phyloP scores from a whole-genome alignment of 1,140 invertebrate species.

The Pectinophora gossypiella region DNA sequence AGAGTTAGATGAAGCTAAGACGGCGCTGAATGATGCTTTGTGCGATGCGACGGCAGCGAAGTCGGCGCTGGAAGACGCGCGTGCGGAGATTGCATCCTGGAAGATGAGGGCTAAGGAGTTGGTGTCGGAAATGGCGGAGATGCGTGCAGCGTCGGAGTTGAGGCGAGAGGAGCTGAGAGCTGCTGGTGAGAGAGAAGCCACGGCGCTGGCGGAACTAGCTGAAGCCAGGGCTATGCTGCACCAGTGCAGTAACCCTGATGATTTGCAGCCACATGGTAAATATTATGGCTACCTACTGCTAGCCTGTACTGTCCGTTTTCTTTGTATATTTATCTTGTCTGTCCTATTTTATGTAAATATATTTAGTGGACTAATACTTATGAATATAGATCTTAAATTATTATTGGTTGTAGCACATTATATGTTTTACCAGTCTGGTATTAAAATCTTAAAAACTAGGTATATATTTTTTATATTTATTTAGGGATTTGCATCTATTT shows the following conservation, averaged over 20 bases:
- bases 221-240: slow-evolving; percentile 50
- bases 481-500: too few relatives aligned
- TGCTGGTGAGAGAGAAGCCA: slow-evolving; percentile 43
- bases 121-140: slow-evolving; percentile 39
- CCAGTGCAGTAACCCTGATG: slow-evolving; percentile 39
- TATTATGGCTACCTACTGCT: too few relatives aligned
- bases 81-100: slow-evolving; percentile 42
- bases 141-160: slow-evolving; percentile 46
- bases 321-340: too few relatives aligned
- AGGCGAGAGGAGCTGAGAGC: slow-evolving; percentile 45
- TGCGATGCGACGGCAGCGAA: slow-evolving; percentile 41
- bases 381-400: too few relatives aligned
- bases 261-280: slow-evolving; percentile 54
- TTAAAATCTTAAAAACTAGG: too few relatives aligned
- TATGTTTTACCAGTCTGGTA: too few relatives aligned
- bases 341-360: too few relatives aligned
- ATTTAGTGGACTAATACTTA: too few relatives aligned
- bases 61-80: slow-evolving; percentile 42
- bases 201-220: slow-evolving; percentile 45
- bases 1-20: slow-evolving; percentile 49
- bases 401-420: too few relatives aligned
- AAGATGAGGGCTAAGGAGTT: slow-evolving; percentile 50
- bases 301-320: too few relatives aligned
- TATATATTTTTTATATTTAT: too few relatives aligned
- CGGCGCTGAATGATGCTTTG: slow-evolving; percentile 28